Conservation (phyloP, 2,113 vertebrate genomes). For the Nymphicus hollandicus region DNA sequence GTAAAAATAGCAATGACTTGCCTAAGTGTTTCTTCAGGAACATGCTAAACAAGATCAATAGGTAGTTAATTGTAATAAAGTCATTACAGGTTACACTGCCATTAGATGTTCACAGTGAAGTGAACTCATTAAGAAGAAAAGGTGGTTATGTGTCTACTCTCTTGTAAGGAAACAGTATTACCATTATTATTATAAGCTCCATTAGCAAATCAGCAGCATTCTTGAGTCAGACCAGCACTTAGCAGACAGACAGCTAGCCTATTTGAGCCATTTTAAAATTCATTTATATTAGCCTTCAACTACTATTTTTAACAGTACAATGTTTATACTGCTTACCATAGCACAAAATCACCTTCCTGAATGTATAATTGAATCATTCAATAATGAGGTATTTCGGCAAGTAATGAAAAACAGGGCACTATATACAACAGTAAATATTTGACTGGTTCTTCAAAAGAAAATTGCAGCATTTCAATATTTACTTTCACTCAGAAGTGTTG, state of each 20-base stretch:
- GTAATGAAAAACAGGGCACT: conserved; percentile 24
- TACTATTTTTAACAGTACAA: neutral
- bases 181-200: neutral
- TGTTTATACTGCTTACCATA: neutral
- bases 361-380: neutral
- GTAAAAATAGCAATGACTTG: neutral
- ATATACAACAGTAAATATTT: conserved; percentile 59
- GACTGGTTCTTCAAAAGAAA: conserved; percentile 40
- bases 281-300: neutral
- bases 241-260: neutral
- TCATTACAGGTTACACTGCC: neutral
- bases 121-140: conserved; percentile 20
- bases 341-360: neutral
- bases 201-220: neutral
- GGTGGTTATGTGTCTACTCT: neutral
- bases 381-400: conserved; percentile 33
- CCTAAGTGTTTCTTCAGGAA: neutral
- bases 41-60: conserved; percentile 17
- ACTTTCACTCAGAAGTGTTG: conserved; percentile 45
- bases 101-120: neutral
- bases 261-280: neutral
- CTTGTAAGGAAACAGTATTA: conserved; percentile 4
- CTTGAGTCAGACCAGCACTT: neutral
- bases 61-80: conserved; percentile 15
- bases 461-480: conserved; percentile 65